Evolutionary conservation across 2,888 invertebrate species (phyloP).

Genomic region (Phengaris alcon): DNA sequence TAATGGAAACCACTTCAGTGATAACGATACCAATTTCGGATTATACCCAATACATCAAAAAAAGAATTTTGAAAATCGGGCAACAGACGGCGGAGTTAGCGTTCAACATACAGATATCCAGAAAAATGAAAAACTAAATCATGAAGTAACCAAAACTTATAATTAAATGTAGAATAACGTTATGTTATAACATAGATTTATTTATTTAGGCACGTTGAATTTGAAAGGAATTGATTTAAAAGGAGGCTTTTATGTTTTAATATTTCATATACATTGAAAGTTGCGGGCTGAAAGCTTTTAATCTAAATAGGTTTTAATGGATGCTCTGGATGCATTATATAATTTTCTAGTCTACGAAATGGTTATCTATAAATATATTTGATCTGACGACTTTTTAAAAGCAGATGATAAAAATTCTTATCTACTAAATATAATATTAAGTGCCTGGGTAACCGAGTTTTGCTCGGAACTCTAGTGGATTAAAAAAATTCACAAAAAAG

Average conservation of each 20-base stretch:
- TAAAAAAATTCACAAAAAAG: too few species aligned
- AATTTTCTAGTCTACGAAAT: neutral
- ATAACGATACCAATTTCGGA: too few species aligned
- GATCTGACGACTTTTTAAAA: neutral
- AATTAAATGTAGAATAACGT: neutral
- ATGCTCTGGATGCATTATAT: neutral
- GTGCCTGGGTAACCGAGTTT: too few species aligned
- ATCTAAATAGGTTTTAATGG: constrained; percentile 2
- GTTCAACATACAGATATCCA: too few species aligned
- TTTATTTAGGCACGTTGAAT: neutral
- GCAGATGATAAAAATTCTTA: too few species aligned
- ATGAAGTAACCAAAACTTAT: neutral
- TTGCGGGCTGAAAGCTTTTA: neutral
- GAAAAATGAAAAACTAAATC: neutral
- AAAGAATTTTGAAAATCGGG: too few species aligned
- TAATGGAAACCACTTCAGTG: too few species aligned
- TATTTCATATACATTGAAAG: neutral
- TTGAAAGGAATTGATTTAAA: neutral
- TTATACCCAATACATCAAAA: too few species aligned
- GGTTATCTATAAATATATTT: neutral
- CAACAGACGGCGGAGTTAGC: too few species aligned
- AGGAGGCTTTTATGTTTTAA: neutral
- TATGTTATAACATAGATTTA: neutral
- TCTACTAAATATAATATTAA: too few species aligned
- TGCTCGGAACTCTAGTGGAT: too few species aligned